Conservation (phyloP, 2,888 invertebrate species). For the Emmelina monodactyla region DNA sequence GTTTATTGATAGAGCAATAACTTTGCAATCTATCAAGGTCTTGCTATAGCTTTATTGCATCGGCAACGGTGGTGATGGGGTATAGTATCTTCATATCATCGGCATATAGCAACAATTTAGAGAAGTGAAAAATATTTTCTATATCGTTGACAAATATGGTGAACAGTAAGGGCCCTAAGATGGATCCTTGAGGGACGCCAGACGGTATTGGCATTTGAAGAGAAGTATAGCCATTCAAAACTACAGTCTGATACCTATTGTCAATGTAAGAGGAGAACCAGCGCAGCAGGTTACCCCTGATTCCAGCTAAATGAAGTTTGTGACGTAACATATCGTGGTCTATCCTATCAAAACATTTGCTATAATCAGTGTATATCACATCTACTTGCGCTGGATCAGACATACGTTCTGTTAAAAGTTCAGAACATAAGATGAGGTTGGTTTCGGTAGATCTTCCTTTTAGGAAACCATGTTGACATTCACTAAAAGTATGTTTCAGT, state of each 20-base stretch:
- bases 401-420: constrained; percentile 5
- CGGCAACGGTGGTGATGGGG: not conserved
- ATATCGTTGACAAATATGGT: constrained; percentile 4
- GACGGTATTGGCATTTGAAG: constrained; percentile 1
- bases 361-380: constrained; percentile 9
- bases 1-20: constrained; percentile 6
- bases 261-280: constrained; percentile 4
- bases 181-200: constrained; percentile 8
- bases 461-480: constrained; percentile 16
- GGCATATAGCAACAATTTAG: constrained; percentile 3
- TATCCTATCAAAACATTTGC: constrained; percentile 7
- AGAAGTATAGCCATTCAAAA: constrained; percentile 1
- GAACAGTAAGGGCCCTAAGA: constrained; percentile 2
- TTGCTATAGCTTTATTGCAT: not conserved
- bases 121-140: not conserved
- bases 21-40: not conserved
- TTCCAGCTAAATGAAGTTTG: not conserved
- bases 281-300: constrained; percentile 1
- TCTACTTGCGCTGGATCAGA: constrained; percentile 4
- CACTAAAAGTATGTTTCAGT: constrained; percentile 5
- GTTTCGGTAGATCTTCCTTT: constrained; percentile 5
- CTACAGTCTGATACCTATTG: constrained; percentile 1
- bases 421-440: constrained; percentile 3
- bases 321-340: constrained; percentile 10
- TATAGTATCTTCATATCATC: constrained; percentile 7